phyloP scores from a whole-genome alignment of 2,113 vertebrate genomes.

The Myiagra hebetior region DNA sequence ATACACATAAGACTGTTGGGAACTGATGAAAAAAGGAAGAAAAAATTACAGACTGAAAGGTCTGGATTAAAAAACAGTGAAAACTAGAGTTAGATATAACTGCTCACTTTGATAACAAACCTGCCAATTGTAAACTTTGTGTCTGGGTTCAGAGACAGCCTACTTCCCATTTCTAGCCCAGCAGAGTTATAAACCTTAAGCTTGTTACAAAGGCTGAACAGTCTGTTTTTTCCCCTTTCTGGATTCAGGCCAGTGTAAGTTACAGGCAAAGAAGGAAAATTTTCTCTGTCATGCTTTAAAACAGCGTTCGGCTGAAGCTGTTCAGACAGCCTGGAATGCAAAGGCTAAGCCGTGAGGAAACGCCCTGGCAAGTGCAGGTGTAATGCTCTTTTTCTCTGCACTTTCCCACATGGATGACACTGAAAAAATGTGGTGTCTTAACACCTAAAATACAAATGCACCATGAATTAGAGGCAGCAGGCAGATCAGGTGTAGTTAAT shows the following conservation, averaged over 20 bases:
- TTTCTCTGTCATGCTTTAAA: neutral
- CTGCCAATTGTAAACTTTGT: neutral
- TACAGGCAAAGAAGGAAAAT: neutral
- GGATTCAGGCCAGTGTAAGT: neutral
- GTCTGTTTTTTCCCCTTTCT: neutral
- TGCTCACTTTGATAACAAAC: neutral
- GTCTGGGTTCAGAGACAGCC: neutral
- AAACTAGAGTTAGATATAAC: neutral
- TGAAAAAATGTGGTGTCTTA: neutral
- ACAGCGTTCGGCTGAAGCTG: neutral
- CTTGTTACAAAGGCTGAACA: neutral
- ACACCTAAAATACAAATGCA: neutral
- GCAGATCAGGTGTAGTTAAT: neutral
- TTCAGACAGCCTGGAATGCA: neutral
- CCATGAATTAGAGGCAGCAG: neutral
- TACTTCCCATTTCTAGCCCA: neutral
- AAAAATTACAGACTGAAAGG: neutral
- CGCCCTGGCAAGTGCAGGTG: neutral
- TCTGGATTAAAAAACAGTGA: neutral
- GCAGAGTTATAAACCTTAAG: neutral
- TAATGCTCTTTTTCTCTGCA: neutral
- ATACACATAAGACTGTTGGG: neutral
- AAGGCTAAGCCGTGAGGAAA: neutral
- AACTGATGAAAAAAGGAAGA: neutral
- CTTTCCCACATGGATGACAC: neutral